phyloP scores from a whole-genome alignment of 2,113 vertebrate genomes.

The Lophochroa leadbeateri region DNA sequence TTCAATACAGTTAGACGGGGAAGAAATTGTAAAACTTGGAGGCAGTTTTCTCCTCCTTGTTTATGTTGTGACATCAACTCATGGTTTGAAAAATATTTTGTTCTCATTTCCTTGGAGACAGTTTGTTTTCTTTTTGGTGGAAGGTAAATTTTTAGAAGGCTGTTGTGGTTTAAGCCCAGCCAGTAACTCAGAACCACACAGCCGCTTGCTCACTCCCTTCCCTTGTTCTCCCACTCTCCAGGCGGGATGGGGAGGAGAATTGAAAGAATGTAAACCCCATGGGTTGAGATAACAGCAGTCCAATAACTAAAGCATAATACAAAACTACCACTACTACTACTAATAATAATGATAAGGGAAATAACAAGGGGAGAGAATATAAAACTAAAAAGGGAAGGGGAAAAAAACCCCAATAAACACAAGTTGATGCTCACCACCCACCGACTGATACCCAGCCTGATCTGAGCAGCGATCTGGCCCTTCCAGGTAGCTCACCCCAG shows the following conservation, averaged over 20 bases:
- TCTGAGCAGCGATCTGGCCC: background rate
- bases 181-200: background rate
- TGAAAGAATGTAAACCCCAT: background rate
- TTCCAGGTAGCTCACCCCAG: background rate
- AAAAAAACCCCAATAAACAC: background rate
- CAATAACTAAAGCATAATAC: background rate
- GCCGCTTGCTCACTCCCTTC: background rate
- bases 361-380: background rate
- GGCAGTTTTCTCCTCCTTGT: background rate
- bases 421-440: background rate
- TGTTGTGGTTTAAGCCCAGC: background rate
- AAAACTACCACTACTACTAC: background rate
- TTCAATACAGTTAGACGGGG: background rate
- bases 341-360: background rate
- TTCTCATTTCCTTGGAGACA: background rate
- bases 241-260: background rate
- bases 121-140: background rate
- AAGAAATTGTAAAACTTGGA: background rate
- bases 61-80: fast-evolving
- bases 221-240: background rate
- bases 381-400: background rate
- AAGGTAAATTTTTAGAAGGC: background rate
- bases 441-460: background rate
- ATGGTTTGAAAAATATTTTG: background rate
- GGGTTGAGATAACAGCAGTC: background rate